These are phyloP conservation scores for Ceyx margarethae DNA, from an alignment of 2,113 vertebrate species.

Conservation along the genomic window DNA sequence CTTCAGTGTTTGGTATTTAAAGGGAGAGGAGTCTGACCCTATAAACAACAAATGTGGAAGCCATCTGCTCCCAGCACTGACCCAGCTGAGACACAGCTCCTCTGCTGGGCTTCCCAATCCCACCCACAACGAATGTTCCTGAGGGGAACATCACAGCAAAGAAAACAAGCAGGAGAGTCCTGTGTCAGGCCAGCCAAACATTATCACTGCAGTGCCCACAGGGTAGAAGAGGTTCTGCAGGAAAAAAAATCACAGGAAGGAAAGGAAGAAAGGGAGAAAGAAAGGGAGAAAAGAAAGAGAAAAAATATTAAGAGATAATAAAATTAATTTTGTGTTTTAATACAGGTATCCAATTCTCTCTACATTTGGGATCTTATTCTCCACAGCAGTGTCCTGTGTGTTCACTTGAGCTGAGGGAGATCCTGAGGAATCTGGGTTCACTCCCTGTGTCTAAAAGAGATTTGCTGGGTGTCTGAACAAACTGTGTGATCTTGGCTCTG, in stretches of 20 bases:
- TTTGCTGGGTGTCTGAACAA: neutral
- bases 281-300: rapidly evolving
- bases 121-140: neutral
- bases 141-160: neutral
- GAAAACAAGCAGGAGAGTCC: neutral
- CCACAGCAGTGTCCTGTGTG: neutral
- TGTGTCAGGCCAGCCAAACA: neutral
- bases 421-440: neutral
- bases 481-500: neutral
- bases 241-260: neutral
- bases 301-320: too few species aligned
- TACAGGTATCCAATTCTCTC: neutral
- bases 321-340: neutral
- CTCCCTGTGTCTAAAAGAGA: neutral
- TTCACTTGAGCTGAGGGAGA: neutral
- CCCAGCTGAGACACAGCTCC: neutral
- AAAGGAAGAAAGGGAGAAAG: rapidly evolving
- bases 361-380: neutral
- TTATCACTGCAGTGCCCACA: neutral
- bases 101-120: neutral
- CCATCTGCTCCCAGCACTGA: neutral
- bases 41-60: neutral
- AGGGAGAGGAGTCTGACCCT: neutral
- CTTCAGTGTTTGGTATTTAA: neutral
- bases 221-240: neutral